These are phyloP conservation scores for Notarius lentiginosus DNA, from an alignment of 2,113 vertebrate species.

Conservation along the genomic window DNA sequence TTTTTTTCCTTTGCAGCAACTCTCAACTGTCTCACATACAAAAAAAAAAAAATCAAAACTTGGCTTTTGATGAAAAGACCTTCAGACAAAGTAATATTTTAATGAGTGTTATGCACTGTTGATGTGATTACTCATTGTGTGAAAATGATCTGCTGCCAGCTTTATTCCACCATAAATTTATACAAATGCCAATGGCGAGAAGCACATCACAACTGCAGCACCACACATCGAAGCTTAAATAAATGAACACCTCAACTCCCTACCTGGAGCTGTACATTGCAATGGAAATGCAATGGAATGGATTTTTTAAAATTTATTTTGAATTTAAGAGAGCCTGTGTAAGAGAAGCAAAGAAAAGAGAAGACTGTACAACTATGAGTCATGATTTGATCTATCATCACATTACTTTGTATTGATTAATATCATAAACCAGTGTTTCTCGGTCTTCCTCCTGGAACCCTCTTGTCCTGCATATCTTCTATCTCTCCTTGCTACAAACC, in stretches of 20 bases:
- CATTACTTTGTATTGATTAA: background rate
- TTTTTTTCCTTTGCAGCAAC: background rate
- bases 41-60: background rate
- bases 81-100: background rate
- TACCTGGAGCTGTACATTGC: background rate
- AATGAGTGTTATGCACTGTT: background rate
- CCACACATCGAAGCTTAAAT: slow-evolving; percentile 15
- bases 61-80: background rate
- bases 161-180: background rate
- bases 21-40: background rate
- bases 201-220: background rate
- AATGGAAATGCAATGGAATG: slow-evolving; percentile 23
- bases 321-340: background rate
- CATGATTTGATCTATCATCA: background rate
- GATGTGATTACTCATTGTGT: slow-evolving; percentile 2
- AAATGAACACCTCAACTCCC: background rate
- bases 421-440: background rate
- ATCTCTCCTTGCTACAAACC: too few relatives aligned
- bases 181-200: background rate
- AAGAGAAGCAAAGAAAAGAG: background rate
- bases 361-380: background rate
- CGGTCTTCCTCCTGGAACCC: too few relatives aligned
- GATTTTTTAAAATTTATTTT: background rate
- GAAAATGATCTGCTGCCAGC: background rate
- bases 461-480: too few relatives aligned